These are phyloP conservation scores for Hypsopygia costalis DNA, from an alignment of 2,888 invertebrate genomes.

Conservation along the genomic window DNA sequence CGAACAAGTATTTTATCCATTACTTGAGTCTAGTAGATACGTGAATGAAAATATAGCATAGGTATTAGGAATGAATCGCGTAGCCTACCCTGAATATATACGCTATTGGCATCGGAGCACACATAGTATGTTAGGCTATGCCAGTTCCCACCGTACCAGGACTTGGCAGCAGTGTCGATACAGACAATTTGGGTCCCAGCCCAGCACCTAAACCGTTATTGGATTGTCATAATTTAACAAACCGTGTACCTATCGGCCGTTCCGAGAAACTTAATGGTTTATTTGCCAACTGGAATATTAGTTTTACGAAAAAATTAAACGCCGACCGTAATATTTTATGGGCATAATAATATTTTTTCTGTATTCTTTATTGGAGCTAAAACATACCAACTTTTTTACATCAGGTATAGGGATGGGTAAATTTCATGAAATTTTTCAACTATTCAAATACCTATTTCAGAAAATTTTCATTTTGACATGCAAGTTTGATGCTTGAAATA, in stretches of 20 bases:
- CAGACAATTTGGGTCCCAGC: constrained; percentile 68
- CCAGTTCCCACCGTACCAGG: constrained; percentile 31
- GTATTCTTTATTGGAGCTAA: no score
- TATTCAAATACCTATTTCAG: no score
- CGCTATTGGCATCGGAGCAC: constrained; percentile 6
- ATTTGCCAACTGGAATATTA: constrained; percentile 40
- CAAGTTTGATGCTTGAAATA: no score
- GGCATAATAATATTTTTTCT: no score
- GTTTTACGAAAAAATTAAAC: constrained; percentile 17
- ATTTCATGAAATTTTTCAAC: no score
- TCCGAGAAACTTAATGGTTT: constrained; percentile 45
- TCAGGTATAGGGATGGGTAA: no score
- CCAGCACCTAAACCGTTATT: constrained; percentile 69
- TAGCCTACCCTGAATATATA: neutral
- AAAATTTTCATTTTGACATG: no score
- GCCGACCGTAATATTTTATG: no score
- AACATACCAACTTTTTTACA: no score
- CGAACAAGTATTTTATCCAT: no score
- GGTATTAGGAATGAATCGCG: neutral
- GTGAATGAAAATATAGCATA: neutral
- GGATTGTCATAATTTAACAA: constrained; percentile 75
- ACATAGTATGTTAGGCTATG: constrained; percentile 23
- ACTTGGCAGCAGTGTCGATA: constrained; percentile 66
- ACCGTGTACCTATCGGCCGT: constrained; percentile 52
- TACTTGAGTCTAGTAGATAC: neutral